Evolutionary conservation across 1,140 invertebrate species (phyloP).

Genomic region (Drosophila busckii): DNA sequence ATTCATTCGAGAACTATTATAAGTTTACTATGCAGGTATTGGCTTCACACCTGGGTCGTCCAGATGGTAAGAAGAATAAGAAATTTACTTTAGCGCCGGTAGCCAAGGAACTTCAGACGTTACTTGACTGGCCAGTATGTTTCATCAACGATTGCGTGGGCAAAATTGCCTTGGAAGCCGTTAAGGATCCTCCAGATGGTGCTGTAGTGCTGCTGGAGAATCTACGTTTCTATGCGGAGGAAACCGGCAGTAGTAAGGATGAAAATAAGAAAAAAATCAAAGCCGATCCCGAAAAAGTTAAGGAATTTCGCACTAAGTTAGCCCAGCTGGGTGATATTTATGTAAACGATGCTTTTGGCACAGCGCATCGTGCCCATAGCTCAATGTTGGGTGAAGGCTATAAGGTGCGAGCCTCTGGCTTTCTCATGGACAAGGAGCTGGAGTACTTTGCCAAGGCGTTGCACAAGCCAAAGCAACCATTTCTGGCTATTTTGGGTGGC

Average conservation of each 20-base stretch:
- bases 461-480: conserved; percentile 95
- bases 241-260: conserved; percentile 98
- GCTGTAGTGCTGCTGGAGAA: conserved; percentile 97
- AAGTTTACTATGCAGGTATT: conserved; percentile 81
- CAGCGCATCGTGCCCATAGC: conserved; percentile 98
- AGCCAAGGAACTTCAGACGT: conserved; percentile 91
- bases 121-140: conserved; percentile 90
- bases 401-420: conserved; percentile 93
- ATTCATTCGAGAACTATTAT: no score
- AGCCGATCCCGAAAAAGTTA: conserved; percentile 82
- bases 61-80: conserved; percentile 90
- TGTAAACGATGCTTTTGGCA: conserved; percentile 99
- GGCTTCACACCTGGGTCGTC: conserved; percentile 98
- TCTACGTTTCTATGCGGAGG: conserved; percentile 97
- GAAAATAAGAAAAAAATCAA: conserved; percentile 90
- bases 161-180: conserved; percentile 90
- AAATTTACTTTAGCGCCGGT: conserved; percentile 96
- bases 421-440: conserved; percentile 98
- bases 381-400: conserved; percentile 95
- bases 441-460: conserved; percentile 98
- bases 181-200: conserved; percentile 91
- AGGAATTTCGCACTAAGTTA: conserved; percentile 91
- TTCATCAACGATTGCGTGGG: conserved; percentile 98
- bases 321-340: conserved; percentile 97
- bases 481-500: conserved; percentile 98